Conservation (phyloP, 2,888 invertebrate genomes). For the Macrophya annulata region DNA sequence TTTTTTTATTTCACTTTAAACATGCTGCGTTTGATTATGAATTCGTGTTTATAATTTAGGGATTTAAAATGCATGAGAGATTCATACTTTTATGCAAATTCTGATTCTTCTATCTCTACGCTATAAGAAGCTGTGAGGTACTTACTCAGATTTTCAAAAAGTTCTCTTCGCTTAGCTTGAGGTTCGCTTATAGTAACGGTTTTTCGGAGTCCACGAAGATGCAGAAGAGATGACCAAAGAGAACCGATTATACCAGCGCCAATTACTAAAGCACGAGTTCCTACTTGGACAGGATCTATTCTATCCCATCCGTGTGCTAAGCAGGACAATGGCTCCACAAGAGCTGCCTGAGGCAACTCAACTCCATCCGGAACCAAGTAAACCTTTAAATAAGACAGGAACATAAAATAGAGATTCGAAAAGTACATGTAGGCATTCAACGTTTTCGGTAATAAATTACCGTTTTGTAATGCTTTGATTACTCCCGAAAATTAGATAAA, state of each 20-base stretch:
- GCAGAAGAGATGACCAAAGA: slow-evolving; percentile 85
- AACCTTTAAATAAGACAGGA: slow-evolving; percentile 65
- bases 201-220: slow-evolving; percentile 86
- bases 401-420: not conserved
- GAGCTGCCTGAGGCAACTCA: slow-evolving; percentile 80
- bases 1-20: not conserved
- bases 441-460: not conserved
- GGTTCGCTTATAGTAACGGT: slow-evolving; percentile 86
- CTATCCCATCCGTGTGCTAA: slow-evolving; percentile 86
- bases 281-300: slow-evolving; percentile 83
- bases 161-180: slow-evolving; percentile 78
- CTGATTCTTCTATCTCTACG: not conserved
- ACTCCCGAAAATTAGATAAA: too few species aligned
- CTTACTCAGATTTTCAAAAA: slow-evolving; percentile 72
- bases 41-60: not conserved
- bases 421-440: not conserved
- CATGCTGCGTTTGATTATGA: not conserved
- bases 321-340: slow-evolving; percentile 87
- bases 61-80: not conserved
- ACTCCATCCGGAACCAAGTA: slow-evolving; percentile 70
- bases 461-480: not conserved
- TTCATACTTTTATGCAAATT: not conserved
- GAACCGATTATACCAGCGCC: slow-evolving; percentile 89
- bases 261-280: slow-evolving; percentile 83
- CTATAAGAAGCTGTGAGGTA: not conserved